Conservation (phyloP, 2,888 invertebrate species). For the Atrina japonica region DNA sequence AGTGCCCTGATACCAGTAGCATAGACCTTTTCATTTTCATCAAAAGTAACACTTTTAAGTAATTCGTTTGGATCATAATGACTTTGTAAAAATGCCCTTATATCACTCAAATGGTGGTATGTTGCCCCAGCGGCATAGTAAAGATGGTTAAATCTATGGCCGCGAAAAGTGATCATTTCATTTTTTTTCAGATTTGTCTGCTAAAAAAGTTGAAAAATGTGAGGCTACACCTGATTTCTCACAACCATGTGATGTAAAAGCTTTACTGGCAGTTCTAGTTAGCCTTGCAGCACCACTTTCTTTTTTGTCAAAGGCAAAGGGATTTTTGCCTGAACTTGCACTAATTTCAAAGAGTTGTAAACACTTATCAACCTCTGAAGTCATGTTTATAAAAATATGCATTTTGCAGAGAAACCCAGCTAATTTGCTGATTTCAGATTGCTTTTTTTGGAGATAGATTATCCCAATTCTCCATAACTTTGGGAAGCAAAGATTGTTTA, state of each 20-base stretch:
- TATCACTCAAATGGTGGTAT: conserved; percentile 37
- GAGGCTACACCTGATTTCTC: conserved; percentile 26
- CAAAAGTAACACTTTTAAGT: conserved; percentile 14
- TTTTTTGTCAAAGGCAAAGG: background rate
- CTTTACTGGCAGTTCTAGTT: background rate
- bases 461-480: conserved; percentile 22
- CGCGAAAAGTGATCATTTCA: conserved; percentile 17
- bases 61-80: conserved; percentile 30
- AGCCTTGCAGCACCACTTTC: background rate
- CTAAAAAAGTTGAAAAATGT: conserved; percentile 14
- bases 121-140: conserved; percentile 19
- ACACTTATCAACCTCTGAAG: conserved; percentile 33
- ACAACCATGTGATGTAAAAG: conserved; percentile 8
- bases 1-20: conserved; percentile 41
- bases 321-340: conserved; percentile 2
- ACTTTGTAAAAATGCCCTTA: conserved; percentile 29
- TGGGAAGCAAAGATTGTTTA: conserved; percentile 26
- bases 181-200: conserved; percentile 8
- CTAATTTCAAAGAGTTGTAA: conserved; percentile 29
- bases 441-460: background rate
- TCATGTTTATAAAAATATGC: conserved; percentile 43
- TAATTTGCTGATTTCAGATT: conserved; percentile 22
- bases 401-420: conserved; percentile 40
- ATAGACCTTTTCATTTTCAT: conserved; percentile 36
- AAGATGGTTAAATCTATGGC: conserved; percentile 34